Conservation (phyloP, 2,113 vertebrate species). For the Prionailurus bengalensis region DNA sequence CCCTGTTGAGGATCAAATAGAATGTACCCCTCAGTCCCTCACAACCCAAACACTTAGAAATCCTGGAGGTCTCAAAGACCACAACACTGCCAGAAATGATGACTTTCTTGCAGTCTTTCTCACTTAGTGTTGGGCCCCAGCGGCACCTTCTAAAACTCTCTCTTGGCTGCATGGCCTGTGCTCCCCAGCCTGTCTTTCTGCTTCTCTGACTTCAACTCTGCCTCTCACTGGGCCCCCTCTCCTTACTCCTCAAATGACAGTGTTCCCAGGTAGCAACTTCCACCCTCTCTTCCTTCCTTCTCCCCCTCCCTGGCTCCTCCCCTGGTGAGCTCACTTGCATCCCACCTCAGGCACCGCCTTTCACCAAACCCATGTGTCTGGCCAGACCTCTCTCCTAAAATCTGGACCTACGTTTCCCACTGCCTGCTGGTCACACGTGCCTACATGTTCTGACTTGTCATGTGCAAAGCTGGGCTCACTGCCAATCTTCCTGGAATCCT, state of each 20-base stretch:
- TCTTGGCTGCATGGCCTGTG: not conserved
- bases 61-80: not conserved
- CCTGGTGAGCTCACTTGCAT: not conserved
- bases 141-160: not conserved
- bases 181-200: not conserved
- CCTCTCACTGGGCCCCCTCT: not conserved
- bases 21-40: not conserved
- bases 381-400: not conserved
- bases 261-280: not conserved
- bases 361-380: not conserved
- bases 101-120: not conserved
- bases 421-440: not conserved
- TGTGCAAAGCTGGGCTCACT: not conserved
- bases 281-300: not conserved
- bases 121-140: not conserved
- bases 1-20: not conserved
- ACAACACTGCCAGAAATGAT: not conserved
- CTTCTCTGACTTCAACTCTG: not conserved
- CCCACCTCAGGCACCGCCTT: not conserved
- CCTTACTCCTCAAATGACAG: not conserved
- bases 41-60: not conserved
- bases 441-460: not conserved
- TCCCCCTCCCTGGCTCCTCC: not conserved
- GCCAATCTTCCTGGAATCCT: not conserved
- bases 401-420: not conserved